Conservation (phyloP, 2,797 vertebrate genomes). For the Chelidonichthys spinosus region DNA sequence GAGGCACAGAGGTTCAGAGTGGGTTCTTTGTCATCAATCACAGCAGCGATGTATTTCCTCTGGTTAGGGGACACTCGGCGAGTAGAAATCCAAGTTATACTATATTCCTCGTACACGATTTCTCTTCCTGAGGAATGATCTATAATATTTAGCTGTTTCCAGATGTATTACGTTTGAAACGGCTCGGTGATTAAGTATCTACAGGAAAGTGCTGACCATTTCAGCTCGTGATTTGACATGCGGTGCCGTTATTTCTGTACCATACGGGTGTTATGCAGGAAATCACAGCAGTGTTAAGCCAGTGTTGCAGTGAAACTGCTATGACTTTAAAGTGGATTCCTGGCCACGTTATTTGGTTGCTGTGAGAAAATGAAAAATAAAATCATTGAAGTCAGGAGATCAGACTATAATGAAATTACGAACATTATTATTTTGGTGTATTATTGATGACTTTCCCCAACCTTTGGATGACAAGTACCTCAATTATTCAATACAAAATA, state of each 20-base stretch:
- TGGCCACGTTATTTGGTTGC: constrained; percentile 12
- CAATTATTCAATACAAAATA: constrained; percentile 62
- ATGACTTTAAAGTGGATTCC: constrained; percentile 60
- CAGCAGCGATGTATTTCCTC: constrained; percentile 68
- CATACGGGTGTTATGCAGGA: constrained; percentile 54
- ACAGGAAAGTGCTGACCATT: constrained; percentile 82
- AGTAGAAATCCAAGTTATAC: constrained; percentile 78
- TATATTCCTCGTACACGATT: constrained; percentile 66
- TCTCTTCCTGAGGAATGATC: constrained; percentile 76
- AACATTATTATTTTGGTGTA: constrained; percentile 43
- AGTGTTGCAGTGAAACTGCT: constrained; percentile 63
- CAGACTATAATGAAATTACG: constrained; percentile 41
- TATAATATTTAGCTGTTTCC: constrained; percentile 79
- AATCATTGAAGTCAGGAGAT: constrained; percentile 54
- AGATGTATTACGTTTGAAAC: constrained; percentile 80
- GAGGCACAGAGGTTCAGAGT: constrained; percentile 73
- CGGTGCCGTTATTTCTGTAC: constrained; percentile 79
- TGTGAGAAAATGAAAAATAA: constrained; percentile 59
- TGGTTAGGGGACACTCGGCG: constrained; percentile 60
- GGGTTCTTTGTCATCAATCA: constrained; percentile 81
- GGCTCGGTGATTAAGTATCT: constrained; percentile 79
- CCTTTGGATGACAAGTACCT: constrained; percentile 59
- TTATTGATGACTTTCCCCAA: constrained; percentile 38
- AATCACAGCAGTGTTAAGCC: constrained; percentile 65
- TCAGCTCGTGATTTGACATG: constrained; percentile 78